Conservation (phyloP, 2,113 vertebrate genomes). For the Calypte anna region DNA sequence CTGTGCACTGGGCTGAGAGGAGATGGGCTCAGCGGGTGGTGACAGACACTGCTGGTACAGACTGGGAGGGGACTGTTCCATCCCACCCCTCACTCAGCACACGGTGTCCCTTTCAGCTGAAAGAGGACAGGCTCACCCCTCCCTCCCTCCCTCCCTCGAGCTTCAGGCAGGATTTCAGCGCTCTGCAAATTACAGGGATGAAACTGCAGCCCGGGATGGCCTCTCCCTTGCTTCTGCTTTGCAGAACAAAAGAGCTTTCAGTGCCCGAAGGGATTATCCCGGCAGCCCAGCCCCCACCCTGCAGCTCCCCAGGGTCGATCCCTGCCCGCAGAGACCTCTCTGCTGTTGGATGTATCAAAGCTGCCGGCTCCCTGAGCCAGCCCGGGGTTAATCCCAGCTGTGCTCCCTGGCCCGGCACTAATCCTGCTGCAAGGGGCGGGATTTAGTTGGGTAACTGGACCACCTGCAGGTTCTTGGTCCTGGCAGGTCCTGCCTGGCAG, state of each 20-base stretch:
- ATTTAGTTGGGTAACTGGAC: background rate
- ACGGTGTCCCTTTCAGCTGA: background rate
- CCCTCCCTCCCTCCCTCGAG: background rate
- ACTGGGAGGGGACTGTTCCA: too few species aligned
- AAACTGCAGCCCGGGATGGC: background rate
- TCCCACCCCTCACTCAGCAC: background rate
- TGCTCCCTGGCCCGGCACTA: conserved; percentile 12
- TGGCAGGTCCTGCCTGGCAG: background rate
- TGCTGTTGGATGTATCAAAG: background rate
- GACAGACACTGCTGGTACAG: background rate
- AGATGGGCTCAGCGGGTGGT: background rate
- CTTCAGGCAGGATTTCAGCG: fast-evolving
- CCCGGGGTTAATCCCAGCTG: background rate
- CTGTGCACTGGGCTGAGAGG: background rate
- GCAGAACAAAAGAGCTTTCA: conserved; percentile 39
- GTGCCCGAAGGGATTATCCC: conserved; percentile 35
- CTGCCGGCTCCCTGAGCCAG: background rate
- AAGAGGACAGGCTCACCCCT: fast-evolving
- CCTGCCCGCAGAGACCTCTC: background rate
- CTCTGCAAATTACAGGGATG: background rate
- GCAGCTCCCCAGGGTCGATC: background rate
- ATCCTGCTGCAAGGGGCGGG: background rate
- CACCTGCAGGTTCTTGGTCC: background rate
- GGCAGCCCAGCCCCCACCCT: background rate
- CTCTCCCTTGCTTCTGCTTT: background rate